Conservation (phyloP, 30 jellyfish, hydroid and myxozoan species). For the Hydractinia echinata region DNA sequence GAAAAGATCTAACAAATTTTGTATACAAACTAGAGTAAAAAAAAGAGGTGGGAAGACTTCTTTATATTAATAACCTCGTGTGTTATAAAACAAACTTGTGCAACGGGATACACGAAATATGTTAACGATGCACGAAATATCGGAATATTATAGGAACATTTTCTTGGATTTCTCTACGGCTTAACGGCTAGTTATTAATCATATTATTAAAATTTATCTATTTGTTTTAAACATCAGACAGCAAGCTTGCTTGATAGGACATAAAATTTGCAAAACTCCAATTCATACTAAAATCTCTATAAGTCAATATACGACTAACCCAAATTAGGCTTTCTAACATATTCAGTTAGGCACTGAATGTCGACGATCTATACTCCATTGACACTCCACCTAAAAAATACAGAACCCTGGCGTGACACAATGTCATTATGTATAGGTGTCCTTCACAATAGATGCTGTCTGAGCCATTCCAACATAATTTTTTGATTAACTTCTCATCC, state of each 20-base stretch:
- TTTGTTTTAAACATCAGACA: neutral
- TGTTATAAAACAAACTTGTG: no score
- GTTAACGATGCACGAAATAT: no score
- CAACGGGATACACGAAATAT: no score
- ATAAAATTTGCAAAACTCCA: neutral
- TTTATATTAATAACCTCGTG: neutral
- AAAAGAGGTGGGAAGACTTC: neutral
- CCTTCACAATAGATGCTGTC: no score
- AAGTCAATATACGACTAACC: neutral
- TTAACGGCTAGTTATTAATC: neutral
- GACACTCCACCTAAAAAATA: no score
- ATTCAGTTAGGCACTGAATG: neutral
- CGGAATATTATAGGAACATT: no score
- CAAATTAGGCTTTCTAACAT: neutral
- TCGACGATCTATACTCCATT: no score
- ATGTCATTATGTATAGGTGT: no score
- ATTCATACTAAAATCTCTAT: neutral
- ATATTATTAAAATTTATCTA: neutral
- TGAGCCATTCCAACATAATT: no score
- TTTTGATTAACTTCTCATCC: no score
- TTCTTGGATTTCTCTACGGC: no score
- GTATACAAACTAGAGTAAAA: conserved; percentile 39
- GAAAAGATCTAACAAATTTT: conserved; percentile 43
- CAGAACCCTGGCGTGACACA: no score
- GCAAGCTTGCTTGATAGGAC: neutral